Evolutionary conservation across 2,797 vertebrate species (phyloP).

Genomic region (Pristis pectinata): DNA sequence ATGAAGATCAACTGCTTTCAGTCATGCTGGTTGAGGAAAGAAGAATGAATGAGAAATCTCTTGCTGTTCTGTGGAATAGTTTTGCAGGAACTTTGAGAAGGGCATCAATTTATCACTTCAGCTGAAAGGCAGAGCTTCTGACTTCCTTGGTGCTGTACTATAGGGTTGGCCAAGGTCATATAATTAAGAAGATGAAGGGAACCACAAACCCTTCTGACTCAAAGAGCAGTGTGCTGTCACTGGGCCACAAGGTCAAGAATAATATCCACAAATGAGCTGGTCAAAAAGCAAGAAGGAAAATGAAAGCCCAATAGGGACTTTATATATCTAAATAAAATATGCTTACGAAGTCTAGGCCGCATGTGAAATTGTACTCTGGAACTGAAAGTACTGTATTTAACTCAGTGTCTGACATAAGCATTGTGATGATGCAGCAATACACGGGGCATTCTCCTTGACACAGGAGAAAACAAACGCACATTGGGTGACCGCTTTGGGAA

Average conservation of each 20-base stretch:
- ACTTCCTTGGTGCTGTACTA: too few species aligned
- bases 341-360: background rate
- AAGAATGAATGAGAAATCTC: background rate
- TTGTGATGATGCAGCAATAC: background rate
- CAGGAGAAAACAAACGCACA: too few species aligned
- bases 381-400: background rate
- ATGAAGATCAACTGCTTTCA: background rate
- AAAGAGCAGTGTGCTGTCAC: background rate
- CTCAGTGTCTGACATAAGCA: too few species aligned
- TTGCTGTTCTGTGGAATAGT: background rate
- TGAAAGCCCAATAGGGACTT: background rate
- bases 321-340: background rate
- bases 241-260: background rate
- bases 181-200: background rate
- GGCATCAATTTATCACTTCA: background rate
- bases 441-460: too few species aligned
- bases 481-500: too few species aligned
- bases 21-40: background rate
- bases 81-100: background rate
- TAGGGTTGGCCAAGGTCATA: background rate
- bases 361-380: background rate
- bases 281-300: background rate
- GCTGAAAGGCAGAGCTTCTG: background rate
- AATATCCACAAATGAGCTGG: background rate
- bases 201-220: background rate